phyloP scores from a whole-genome alignment of 2,113 vertebrate species.

The Odocoileus hemionus region DNA sequence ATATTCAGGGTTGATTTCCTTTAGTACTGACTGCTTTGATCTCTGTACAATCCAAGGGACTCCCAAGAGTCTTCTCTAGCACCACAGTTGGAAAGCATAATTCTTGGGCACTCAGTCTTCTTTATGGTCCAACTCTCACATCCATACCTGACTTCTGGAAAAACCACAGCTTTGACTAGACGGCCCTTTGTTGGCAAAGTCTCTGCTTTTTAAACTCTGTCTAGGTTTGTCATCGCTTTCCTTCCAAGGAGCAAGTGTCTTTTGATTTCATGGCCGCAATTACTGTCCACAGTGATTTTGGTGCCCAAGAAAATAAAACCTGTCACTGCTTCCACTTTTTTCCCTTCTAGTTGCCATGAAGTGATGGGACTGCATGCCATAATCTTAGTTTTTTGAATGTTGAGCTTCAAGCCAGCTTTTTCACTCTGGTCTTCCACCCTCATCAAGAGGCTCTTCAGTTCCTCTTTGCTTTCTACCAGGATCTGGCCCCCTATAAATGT shows the following conservation, averaged over 20 bases:
- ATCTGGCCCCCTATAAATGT: neutral
- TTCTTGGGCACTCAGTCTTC: neutral
- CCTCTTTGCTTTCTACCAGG: neutral
- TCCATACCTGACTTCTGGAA: neutral
- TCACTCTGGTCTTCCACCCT: neutral
- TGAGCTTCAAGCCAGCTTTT: neutral
- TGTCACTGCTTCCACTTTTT: neutral
- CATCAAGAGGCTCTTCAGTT: neutral
- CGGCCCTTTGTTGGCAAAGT: neutral
- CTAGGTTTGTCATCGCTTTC: neutral
- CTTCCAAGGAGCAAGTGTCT: neutral
- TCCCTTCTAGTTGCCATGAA: neutral
- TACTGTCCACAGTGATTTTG: neutral
- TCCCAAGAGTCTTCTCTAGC: neutral
- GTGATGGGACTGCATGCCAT: neutral
- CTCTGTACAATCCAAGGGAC: neutral
- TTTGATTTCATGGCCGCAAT: neutral
- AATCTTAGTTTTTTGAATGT: neutral
- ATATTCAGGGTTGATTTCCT: neutral
- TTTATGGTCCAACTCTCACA: neutral
- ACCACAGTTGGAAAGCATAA: neutral
- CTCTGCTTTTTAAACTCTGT: neutral
- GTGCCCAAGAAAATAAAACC: neutral
- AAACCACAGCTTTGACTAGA: neutral
- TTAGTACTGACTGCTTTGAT: neutral